Percentiles rank a stretch among this genome's conserved stretches.
Conservation (phyloP, 2,797 vertebrate species). For the Astyanax mexicanus region DNA sequence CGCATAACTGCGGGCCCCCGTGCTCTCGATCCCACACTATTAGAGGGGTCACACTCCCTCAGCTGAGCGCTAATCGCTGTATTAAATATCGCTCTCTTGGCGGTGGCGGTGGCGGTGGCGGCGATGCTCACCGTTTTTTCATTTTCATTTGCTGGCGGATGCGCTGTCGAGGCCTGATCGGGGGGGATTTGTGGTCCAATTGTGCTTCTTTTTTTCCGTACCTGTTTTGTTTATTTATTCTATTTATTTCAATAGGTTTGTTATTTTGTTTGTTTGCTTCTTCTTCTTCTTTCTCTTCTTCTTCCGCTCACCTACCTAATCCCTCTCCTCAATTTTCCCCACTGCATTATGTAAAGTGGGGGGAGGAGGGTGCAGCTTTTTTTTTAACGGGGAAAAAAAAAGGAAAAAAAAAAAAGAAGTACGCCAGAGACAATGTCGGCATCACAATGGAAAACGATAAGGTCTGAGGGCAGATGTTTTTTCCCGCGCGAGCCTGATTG, state of each 20-base stretch:
- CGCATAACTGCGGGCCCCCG: slow-evolving; percentile 22
- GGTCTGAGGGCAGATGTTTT: slow-evolving; percentile 67
- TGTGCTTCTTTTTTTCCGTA: slow-evolving; percentile 17
- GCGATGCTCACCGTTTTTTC: slow-evolving; percentile 23
- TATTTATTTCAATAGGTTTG: background rate
- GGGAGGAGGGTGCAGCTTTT: background rate
- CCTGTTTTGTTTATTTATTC: background rate
- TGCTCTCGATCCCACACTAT: slow-evolving; percentile 26
- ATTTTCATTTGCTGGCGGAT: background rate
- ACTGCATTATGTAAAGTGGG: slow-evolving; percentile 36
- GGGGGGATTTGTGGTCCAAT: slow-evolving; percentile 13
- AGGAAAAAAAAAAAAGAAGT: background rate
- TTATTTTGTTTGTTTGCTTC: background rate
- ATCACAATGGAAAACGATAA: slow-evolving; percentile 47
- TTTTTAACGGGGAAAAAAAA: background rate
- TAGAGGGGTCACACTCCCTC: slow-evolving; percentile 40
- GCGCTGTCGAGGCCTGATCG: slow-evolving; percentile 22
- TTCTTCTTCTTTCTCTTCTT: no score
- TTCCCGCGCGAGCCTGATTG: slow-evolving; percentile 73
- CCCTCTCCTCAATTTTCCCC: slow-evolving; percentile 48
- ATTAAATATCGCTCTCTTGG: slow-evolving; percentile 43
- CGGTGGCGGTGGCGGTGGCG: background rate
- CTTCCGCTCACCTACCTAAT: slow-evolving; percentile 45
- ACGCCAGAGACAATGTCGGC: slow-evolving; percentile 50
- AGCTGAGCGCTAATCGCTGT: slow-evolving; percentile 48